Base-by-base conservation (phyloP, 2,797 vertebrate genomes). In the Myotis pilosus region DNA sequence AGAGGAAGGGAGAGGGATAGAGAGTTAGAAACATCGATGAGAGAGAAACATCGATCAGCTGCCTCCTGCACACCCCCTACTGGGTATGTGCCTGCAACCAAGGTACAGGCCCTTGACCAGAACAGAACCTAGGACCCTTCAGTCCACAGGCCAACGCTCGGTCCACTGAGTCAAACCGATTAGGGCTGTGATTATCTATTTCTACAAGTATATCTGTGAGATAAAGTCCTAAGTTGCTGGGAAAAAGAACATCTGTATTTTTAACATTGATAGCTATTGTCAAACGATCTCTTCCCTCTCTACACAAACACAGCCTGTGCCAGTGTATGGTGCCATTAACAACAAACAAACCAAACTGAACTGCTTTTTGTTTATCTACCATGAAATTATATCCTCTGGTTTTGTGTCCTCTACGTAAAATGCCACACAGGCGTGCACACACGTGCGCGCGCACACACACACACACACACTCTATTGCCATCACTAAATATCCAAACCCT, bases 211-310 rank as follows among this genome's bases (percentile, higher is more conserved):
- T 30, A 84, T 62, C 10, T 89, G 47, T 68, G 41, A 30, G 55
- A 91, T 41, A 82, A 76, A 93, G 36, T 91, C 60, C 55, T 81
- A 55, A 82, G 44, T 25, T 90, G 41, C 72, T 93, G 19, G n/a
- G 44, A 62, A 79, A 60, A 83, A 79, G 57, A 93, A 87, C 15
- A 75, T 36, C 41, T 49, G 49, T 49, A 57, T 90, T 64, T 66
- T 71, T 62, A 83, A 66, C 33, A 93, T 1, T 74, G 78, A 90
- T 6, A 79, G 5, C 30, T 90, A 28, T 13, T 85, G 53, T 53
- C 57, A 92, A 66, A 71, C 6, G n/a, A 94, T 28, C 41, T 78
- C 38, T 30, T 47, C 28, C 23, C 36, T 5, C 5, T 51, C 10
- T 20, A 80, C 6, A 94, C 25, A 71, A 17, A 62, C n/a, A 85